A percentile compares a stretch with the other conserved stretches of the same genome.
Evolutionary conservation across 2,797 vertebrate genomes (phyloP).

Genomic region (Catamblyrhynchus diadema): DNA sequence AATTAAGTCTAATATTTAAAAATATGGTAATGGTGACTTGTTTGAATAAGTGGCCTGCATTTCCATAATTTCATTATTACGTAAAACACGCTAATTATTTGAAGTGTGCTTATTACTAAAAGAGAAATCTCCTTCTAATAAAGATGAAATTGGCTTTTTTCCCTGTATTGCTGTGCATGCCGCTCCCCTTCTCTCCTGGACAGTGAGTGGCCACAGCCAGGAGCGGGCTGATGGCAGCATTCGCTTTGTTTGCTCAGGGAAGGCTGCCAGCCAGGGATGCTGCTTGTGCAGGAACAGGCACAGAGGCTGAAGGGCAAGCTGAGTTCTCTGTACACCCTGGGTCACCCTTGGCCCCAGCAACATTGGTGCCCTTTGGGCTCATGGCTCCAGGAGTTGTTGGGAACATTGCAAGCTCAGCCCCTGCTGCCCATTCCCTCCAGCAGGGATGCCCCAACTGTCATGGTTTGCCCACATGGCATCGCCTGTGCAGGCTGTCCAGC

Average conservation of each 20-base stretch:
- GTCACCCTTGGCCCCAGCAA: neutral
- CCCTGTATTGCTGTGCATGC: slow-evolving; percentile 50
- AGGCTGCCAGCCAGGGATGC: neutral
- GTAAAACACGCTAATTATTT: slow-evolving; percentile 99
- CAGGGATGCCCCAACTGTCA: neutral
- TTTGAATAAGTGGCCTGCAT: slow-evolving; percentile 91
- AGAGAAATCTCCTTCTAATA: slow-evolving; percentile 95
- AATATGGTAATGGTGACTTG: slow-evolving; percentile 94
- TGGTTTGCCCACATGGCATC: fast-evolving
- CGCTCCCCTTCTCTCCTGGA: slow-evolving; percentile 69
- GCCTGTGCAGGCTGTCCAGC: neutral
- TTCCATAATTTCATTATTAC: slow-evolving; percentile 98
- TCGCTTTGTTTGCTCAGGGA: slow-evolving; percentile 28
- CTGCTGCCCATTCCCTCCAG: neutral
- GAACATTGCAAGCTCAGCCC: neutral
- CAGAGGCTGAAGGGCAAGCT: neutral
- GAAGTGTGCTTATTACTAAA: slow-evolving; percentile 88
- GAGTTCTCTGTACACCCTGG: neutral
- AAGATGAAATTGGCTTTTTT: slow-evolving; percentile 90
- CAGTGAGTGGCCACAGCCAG: slow-evolving; percentile 17
- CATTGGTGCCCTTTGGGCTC: fast-evolving
- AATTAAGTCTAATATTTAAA: slow-evolving; percentile 99
- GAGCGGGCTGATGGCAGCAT: neutral
- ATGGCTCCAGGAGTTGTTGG: neutral
- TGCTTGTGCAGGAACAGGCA: neutral